Base-by-base conservation (phyloP, 2,113 vertebrate species). In the Emydura subglobosa region DNA sequence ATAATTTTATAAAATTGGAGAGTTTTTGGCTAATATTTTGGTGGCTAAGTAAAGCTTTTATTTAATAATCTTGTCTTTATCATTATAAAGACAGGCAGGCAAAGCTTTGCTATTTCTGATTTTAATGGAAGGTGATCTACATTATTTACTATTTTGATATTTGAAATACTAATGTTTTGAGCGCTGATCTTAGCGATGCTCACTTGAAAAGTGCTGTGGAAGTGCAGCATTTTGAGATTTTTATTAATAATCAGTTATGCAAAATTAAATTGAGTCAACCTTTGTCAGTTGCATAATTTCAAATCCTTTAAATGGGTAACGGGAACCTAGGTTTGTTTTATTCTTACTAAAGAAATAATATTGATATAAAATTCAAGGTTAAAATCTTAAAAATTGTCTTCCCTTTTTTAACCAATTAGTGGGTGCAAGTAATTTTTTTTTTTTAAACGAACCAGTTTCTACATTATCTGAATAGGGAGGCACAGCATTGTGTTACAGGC, bases 391-490 rank as follows among this genome's bases (percentile, higher is more conserved):
- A 8, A 14, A 53, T 0, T 1, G 4, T 86, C 53, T 7, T 44
- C 22, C 5, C 1, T 12, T 74, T 16, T 90, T 68, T 1, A 31
- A 10, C 22, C 78, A 50, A 6, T 76, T 34, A 65, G 25, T 72
- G 87, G 79, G 50, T 24, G 44, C 10, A 19, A 74, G 19, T 53
- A 49, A 4, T 50, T 19, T 7, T 65, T 59, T 13, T 29, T 92
- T 96, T 96, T 91, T 91, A 93, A 87, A 79, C 83, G 88, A 94
- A 95, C 57, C 27, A 86, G 93, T 80, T 89, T 90, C 57, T 92
- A 85, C 79, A 1, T 88, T 94, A 34, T 94, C 94, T 85, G 83
- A 68, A 55, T 87, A 89, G 93, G 88, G 88, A 96, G 95, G 74
- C 90, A 79, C 94, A 92, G 90, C 91, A 61, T 83, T 86, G 55